phyloP scores from a whole-genome alignment of 2,113 vertebrate species.

The Sylvilagus bachmani region DNA sequence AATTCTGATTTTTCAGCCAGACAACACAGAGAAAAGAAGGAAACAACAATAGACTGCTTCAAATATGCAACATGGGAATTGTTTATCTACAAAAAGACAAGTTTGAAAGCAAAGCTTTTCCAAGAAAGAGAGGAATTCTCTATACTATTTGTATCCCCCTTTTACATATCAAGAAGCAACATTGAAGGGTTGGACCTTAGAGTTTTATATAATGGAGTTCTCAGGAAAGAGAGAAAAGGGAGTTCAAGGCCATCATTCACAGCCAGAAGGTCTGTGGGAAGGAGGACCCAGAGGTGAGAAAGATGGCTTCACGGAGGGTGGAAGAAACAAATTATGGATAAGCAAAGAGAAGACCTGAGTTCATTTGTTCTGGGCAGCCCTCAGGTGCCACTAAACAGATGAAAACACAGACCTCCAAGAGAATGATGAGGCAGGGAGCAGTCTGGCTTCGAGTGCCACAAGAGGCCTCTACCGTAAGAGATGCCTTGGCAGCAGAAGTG shows the following conservation, averaged over 20 bases:
- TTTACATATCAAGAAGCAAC: not conserved
- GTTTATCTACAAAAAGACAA: not conserved
- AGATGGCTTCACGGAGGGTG: not conserved
- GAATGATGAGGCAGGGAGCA: not conserved
- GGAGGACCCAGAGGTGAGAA: not conserved
- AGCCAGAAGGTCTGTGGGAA: not conserved
- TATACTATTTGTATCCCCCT: not conserved
- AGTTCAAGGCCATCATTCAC: not conserved
- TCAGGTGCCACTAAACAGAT: not conserved
- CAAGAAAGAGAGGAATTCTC: conserved; percentile 16
- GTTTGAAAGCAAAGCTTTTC: not conserved
- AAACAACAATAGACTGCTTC: not conserved
- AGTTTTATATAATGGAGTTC: not conserved
- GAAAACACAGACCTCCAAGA: not conserved
- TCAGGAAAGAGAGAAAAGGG: not conserved
- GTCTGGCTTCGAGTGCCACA: not conserved
- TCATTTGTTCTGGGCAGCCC: not conserved
- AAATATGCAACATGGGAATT: not conserved
- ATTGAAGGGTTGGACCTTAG: not conserved
- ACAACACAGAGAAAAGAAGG: not conserved
- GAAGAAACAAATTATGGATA: not conserved
- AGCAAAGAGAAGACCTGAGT: not conserved
- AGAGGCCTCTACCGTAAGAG: not conserved
- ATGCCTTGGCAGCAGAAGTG: not conserved
- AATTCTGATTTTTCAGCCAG: not conserved